These are phyloP conservation scores for Epinephelus coioides DNA, from an alignment of 2,797 vertebrate genomes.

Conservation along the genomic window DNA sequence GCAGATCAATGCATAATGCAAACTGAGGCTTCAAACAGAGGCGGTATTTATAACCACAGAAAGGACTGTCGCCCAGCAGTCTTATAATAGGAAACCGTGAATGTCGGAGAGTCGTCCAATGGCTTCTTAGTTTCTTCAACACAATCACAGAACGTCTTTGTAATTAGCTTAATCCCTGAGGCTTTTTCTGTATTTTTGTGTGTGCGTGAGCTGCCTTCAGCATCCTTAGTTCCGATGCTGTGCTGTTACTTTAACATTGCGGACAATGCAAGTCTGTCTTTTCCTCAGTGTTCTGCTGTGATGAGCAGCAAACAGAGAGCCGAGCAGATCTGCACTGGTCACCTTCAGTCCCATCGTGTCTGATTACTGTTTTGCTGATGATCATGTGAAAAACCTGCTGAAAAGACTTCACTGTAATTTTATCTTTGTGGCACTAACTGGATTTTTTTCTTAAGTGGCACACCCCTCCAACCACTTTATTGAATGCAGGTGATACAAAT, in stretches of 20 bases:
- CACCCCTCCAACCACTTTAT: not conserved
- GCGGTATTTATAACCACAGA: conserved; percentile 25
- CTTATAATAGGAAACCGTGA: conserved; percentile 4
- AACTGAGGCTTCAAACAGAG: conserved; percentile 20
- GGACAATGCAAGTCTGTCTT: conserved; percentile 16
- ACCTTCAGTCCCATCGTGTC: conserved; percentile 1
- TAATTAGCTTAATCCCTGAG: conserved; percentile 32
- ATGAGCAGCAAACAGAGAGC: conserved; percentile 2
- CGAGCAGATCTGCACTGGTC: conserved; percentile 2
- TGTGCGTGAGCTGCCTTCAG: conserved; percentile 9
- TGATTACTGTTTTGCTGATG: not conserved
- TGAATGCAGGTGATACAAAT: not conserved
- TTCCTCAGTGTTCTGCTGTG: not conserved
- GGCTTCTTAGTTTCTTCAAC: conserved; percentile 13
- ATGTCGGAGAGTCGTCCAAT: not conserved
- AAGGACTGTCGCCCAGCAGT: conserved; percentile 4
- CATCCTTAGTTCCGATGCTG: not conserved
- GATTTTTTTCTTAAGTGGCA: not conserved
- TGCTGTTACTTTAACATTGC: conserved; percentile 55
- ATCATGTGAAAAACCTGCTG: not conserved
- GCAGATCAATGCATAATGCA: conserved; percentile 52
- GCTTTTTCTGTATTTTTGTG: conserved; percentile 24
- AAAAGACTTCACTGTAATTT: not conserved
- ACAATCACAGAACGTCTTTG: conserved; percentile 29
- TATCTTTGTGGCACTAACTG: not conserved